Base-by-base conservation (phyloP, 2,113 vertebrate genomes). In the Brachyhypopomus occidentalis region DNA sequence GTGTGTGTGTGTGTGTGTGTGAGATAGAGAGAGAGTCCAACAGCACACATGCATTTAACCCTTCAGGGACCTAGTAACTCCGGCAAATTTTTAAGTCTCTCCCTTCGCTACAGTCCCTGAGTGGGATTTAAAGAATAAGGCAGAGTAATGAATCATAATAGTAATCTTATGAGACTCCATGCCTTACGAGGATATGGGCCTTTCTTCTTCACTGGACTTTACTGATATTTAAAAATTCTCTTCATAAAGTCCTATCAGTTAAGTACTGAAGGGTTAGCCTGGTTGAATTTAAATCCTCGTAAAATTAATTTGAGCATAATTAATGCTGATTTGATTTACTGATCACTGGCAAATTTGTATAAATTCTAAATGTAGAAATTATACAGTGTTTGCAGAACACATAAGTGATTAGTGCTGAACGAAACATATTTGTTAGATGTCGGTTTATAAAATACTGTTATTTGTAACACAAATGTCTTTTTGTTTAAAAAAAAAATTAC, bases 1-100 rank as follows among this genome's bases (percentile, higher is more conserved):
- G 81, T 87, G 87, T 88, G 86, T 88, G 86, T 81, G 84, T 34
- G 77, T 83, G 79, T 41, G 55, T 23, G 41, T 80, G 77, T 62
- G 80, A 36, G 56, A 63, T 27, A 41, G 25, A 58, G 69, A 64
- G 69, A 66, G 27, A 59, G 58, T 27, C 38, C 25, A 45, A 14
- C 16, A 41, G 72, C 25, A 78, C 71, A 80, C 72, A 64, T 78
- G 72, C 14, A 76, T 78, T 87, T 84, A 81, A 83, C 56, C 74
- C 79, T 86, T 86, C 63, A 20, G 73, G 60, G 87, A 86, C 78
- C 70, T 52, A 73, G 19, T 82, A 79, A 84, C 75, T 76, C 63
- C 77, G 69, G 81, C 62, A 86, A 58, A 72, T 77, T 56, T 84
- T 85, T 64, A 84, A 80, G 73, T 79, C 77, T 78, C 9, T 78